Base-by-base conservation (phyloP, 2,888 invertebrate genomes). In the Drosophila meridionalis region DNA sequence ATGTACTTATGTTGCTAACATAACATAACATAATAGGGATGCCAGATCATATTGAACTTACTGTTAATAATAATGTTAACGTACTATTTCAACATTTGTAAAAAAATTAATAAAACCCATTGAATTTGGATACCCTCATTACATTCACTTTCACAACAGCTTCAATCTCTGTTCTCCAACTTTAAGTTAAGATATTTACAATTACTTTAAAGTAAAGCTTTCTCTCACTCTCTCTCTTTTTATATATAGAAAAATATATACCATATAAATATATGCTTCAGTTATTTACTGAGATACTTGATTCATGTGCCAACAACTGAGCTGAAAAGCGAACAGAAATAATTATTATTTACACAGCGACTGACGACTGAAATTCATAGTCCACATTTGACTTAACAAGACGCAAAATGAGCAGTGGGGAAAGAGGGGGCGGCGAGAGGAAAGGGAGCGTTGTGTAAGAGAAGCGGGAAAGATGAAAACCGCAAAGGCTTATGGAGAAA, bases 291-390 rank as follows among this genome's bases (percentile, higher is more conserved):
- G 34, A 75, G 55, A 20, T 50, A 40, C 52, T 57, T 52, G 69
- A 47, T 32, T 64, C 64, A 61, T 80, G 72, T 12, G 52, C 36
- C 34, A 42, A 30, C 45, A 38, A 57, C 36, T 58, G 68, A 58
- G 58, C 59, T 71, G 61, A 82, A 78, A 73, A 63, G 73, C 47
- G 82, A 50, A 70, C 52, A 78, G 69, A 83, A 83, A 90, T 86
- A 86, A 86, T 86, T 90, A 86, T 90, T 90, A 90, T 86, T 86
- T 90, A 89, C 85, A 80, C 71, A 85, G 72, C 58, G 57, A 64
- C 72, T 56, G 73, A 63, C 67, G 65, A 64, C 63, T 32, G 69
- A 74, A 71, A 70, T 73, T 88, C 38, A 83, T 90, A 74, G 75
- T 72, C 52, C 77, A 72, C 71, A 85, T 88, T 83, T 75, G 67